Percentiles rank a stretch among this genome's conserved stretches.
These are phyloP conservation scores for Gallinago media DNA, from an alignment of 2,113 vertebrate genomes.

Conservation along the genomic window DNA sequence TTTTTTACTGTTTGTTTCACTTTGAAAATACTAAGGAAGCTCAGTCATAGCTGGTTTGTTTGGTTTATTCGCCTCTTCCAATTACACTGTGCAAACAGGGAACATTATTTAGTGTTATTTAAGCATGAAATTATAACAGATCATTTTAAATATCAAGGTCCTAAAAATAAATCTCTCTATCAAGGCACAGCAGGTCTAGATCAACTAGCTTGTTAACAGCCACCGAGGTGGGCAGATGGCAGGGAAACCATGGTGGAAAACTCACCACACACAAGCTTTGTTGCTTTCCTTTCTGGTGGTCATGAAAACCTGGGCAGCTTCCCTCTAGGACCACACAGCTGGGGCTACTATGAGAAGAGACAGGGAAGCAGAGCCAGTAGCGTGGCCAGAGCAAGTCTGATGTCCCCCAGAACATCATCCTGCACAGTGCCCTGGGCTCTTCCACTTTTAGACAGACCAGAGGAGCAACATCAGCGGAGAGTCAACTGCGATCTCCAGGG, in stretches of 20 bases:
- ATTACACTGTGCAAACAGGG: slow-evolving; percentile 77
- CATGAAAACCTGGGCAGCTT: accelerated
- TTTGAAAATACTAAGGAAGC: slow-evolving; percentile 50
- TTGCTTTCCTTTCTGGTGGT: neutral
- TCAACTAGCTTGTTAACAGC: slow-evolving; percentile 73
- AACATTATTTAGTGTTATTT: slow-evolving; percentile 81
- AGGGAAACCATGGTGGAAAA: slow-evolving; percentile 18
- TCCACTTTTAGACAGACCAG: neutral
- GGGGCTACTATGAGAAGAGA: neutral
- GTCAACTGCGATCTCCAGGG: accelerated
- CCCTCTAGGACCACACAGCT: accelerated
- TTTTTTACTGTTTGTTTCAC: slow-evolving; percentile 35
- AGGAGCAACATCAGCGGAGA: neutral
- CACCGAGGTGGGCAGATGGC: slow-evolving; percentile 52
- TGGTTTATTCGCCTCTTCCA: slow-evolving; percentile 73
- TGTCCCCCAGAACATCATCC: neutral
- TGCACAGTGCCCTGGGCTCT: neutral
- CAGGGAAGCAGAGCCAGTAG: neutral
- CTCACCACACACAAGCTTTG: neutral
- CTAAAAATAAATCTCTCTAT: slow-evolving; percentile 81
- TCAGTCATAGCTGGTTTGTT: slow-evolving; percentile 65
- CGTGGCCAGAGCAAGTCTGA: accelerated
- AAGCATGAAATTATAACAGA: slow-evolving; percentile 84
- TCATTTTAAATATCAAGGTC: slow-evolving; percentile 79
- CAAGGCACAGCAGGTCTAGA: slow-evolving; percentile 72